A percentile compares a stretch with the other conserved stretches of the same genome.
Evolutionary conservation across 2,888 invertebrate species (phyloP).

Genomic region (Archips crataeganus): DNA sequence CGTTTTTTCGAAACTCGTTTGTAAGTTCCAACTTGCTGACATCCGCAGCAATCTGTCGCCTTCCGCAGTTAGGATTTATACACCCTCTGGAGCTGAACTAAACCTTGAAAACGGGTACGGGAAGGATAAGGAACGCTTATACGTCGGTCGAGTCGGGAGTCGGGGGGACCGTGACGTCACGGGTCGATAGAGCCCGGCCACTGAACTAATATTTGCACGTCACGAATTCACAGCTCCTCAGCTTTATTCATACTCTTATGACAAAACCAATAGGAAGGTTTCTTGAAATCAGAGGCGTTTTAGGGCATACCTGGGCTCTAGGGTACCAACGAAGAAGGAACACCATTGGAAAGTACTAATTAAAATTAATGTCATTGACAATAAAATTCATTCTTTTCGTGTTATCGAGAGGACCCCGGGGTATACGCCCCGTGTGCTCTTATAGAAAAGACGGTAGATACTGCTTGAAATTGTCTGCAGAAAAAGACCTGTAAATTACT

Average conservation of each 20-base stretch:
- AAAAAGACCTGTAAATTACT: too few species aligned
- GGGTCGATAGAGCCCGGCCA: constrained; percentile 68
- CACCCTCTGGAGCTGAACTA: neutral
- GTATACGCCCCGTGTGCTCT: too few species aligned
- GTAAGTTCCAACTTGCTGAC: neutral
- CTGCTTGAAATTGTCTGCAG: too few species aligned
- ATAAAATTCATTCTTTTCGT: too few species aligned
- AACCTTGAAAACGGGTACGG: constrained; percentile 6
- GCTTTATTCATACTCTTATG: neutral
- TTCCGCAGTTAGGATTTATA: neutral
- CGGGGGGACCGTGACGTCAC: constrained; percentile 56
- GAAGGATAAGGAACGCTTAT: neutral
- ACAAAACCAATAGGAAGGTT: neutral
- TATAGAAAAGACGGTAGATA: too few species aligned
- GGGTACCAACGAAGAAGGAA: too few species aligned
- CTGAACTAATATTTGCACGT: constrained; percentile 59
- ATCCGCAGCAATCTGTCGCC: neutral
- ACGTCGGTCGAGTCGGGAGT: neutral
- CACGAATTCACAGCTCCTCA: constrained; percentile 45
- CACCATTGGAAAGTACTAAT: too few species aligned
- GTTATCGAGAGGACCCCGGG: too few species aligned
- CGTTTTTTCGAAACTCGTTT: too few species aligned
- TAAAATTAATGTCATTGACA: too few species aligned
- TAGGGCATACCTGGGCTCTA: too few species aligned
- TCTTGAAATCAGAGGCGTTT: neutral